phyloP scores from a whole-genome alignment of 2,888 invertebrate species.

The Brachypalpus laphriformis region DNA sequence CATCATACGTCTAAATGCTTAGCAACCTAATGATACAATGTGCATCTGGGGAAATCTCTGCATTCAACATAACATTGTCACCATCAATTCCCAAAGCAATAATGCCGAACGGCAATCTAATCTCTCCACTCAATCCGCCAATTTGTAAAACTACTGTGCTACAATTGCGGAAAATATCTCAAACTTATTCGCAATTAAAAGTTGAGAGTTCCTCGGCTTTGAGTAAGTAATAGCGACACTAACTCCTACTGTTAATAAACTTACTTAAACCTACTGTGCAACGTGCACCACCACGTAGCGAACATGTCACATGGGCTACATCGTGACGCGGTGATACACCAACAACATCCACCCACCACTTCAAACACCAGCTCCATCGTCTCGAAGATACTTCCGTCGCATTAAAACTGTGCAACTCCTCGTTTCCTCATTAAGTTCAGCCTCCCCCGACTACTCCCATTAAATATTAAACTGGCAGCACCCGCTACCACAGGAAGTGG shows the following conservation, averaged over 20 bases:
- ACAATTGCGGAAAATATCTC: conserved; percentile 46
- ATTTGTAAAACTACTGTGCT: conserved; percentile 27
- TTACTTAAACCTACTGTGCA: conserved; percentile 37
- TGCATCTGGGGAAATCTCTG: conserved; percentile 62
- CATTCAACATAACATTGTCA: conserved; percentile 7
- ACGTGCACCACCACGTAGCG: background rate
- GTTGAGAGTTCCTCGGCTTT: conserved; percentile 57
- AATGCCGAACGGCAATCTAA: background rate
- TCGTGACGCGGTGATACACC: background rate
- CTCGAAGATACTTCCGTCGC: conserved; percentile 60
- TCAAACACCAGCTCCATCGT: background rate
- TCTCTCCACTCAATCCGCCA: conserved; percentile 28
- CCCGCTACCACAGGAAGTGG: conserved; percentile 32
- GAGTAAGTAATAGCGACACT: conserved; percentile 70
- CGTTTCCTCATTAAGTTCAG: conserved; percentile 64
- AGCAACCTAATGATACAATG: conserved; percentile 10
- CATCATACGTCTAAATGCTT: background rate
- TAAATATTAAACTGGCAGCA: conserved; percentile 55
- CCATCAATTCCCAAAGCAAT: conserved; percentile 27
- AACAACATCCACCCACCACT: background rate
- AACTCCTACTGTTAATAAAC: conserved; percentile 66
- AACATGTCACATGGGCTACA: background rate
- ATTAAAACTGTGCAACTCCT: conserved; percentile 57
- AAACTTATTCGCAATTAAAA: conserved; percentile 69
- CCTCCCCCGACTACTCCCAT: conserved; percentile 29